Conservation (phyloP, 2,113 vertebrate genomes). For the Balaenoptera acutorostrata region DNA sequence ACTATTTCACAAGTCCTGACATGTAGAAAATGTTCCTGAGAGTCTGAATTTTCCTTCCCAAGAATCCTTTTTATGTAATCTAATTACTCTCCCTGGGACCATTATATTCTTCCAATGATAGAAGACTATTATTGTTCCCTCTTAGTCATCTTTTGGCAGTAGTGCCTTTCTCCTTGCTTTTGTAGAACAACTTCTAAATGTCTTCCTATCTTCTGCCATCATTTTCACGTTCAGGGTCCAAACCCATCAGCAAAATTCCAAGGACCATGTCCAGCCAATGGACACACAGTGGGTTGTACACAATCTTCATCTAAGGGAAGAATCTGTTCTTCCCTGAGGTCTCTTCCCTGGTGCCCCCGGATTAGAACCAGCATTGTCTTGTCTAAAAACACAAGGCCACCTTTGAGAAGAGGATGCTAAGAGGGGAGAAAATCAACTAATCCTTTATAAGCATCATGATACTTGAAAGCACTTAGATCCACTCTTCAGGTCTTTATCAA, state of each 20-base stretch:
- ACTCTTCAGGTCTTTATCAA: background rate
- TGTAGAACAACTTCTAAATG: conserved; percentile 33
- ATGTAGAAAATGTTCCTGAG: conserved; percentile 54
- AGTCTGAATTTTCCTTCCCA: conserved; percentile 47
- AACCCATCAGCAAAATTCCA: background rate
- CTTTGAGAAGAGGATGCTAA: conserved; percentile 40
- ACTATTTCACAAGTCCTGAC: conserved; percentile 59
- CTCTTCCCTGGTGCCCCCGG: background rate
- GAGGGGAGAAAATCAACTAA: background rate
- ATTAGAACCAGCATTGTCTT: background rate
- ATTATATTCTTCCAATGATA: conserved; percentile 44
- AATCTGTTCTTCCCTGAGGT: conserved; percentile 17
- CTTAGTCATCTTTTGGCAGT: conserved; percentile 37
- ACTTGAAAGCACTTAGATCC: background rate
- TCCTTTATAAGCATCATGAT: background rate
- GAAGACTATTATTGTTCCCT: conserved; percentile 31
- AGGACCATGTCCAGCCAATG: background rate
- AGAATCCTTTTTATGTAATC: conserved; percentile 50
- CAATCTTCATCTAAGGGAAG: background rate
- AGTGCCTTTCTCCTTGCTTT: conserved; percentile 38
- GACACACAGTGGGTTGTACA: background rate
- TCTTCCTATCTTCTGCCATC: background rate
- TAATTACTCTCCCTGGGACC: conserved; percentile 67
- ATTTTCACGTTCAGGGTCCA: conserved; percentile 39
- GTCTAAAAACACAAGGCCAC: background rate